Evolutionary conservation across 2,888 invertebrate species (phyloP).

Genomic region (Melangyna quadrimaculata): DNA sequence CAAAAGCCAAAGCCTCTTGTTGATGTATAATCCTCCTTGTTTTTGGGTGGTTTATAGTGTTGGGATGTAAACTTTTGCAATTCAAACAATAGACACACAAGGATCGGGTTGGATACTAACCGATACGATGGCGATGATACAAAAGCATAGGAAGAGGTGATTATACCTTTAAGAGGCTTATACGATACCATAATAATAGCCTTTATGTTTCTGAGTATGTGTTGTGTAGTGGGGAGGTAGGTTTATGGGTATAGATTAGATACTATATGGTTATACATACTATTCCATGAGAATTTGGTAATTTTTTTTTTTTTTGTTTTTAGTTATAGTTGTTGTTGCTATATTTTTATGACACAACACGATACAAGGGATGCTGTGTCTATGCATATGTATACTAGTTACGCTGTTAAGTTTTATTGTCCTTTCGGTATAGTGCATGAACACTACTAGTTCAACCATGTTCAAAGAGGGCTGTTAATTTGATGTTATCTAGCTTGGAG

Average conservation of each 20-base stretch:
- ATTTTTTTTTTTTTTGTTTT: not conserved
- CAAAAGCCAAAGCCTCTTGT: conserved; percentile 43
- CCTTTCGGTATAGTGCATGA: conserved; percentile 15
- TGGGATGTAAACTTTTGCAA: conserved; percentile 38
- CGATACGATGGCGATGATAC: conserved; percentile 32
- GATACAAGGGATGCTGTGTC: not conserved
- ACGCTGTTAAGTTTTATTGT: conserved; percentile 52
- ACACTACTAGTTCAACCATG: conserved; percentile 47
- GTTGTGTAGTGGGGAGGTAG: not conserved
- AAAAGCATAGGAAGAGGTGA: conserved; percentile 39
- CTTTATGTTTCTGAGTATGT: not conserved
- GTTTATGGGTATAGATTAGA: not conserved
- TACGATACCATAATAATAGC: conserved; percentile 24
- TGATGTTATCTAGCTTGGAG: conserved; percentile 31
- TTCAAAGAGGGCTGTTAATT: conserved; percentile 45
- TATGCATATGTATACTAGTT: conserved; percentile 1
- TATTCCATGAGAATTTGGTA: not conserved
- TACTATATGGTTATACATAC: not conserved
- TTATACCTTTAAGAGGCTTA: conserved; percentile 62
- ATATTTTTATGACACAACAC: conserved; percentile 24
- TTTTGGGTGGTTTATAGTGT: conserved; percentile 2
- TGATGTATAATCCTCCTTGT: conserved; percentile 33
- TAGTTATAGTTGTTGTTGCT: conserved; percentile 9
- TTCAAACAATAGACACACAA: conserved; percentile 54
- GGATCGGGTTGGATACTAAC: conserved; percentile 25